These are phyloP conservation scores for Brachionus manjavacas DNA, from an alignment of 1,140 invertebrate genomes.

Conservation along the genomic window DNA sequence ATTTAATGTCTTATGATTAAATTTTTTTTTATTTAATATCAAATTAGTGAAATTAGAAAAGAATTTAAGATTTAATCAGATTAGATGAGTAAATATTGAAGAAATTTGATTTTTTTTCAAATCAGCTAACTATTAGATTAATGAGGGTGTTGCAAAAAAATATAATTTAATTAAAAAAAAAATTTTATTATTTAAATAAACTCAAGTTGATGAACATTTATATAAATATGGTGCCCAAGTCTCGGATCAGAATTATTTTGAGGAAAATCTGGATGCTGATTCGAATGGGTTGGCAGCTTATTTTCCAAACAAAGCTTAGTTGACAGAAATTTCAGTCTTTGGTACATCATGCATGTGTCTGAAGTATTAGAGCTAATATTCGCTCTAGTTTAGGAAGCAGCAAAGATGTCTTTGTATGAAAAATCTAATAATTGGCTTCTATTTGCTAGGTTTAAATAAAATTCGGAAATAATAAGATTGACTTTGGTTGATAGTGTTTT, in stretches of 20 bases:
- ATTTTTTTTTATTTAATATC: neutral
- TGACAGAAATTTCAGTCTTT: too few relatives aligned
- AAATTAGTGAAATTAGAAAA: neutral
- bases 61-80: neutral
- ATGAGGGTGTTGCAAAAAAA: neutral
- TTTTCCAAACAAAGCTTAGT: neutral
- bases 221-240: neutral
- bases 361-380: too few relatives aligned
- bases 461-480: neutral
- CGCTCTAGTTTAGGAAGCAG: neutral
- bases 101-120: neutral
- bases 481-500: neutral
- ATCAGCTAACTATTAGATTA: neutral
- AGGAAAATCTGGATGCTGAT: neutral
- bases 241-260: neutral
- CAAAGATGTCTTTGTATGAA: neutral
- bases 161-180: neutral
- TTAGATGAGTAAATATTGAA: neutral
- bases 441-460: too few relatives aligned
- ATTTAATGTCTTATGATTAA: neutral
- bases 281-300: too few relatives aligned
- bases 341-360: neutral
- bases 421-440: too few relatives aligned
- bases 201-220: neutral
- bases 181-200: neutral